phyloP scores from a whole-genome alignment of 2,888 invertebrate genomes.

The Cephus nigrinus region DNA sequence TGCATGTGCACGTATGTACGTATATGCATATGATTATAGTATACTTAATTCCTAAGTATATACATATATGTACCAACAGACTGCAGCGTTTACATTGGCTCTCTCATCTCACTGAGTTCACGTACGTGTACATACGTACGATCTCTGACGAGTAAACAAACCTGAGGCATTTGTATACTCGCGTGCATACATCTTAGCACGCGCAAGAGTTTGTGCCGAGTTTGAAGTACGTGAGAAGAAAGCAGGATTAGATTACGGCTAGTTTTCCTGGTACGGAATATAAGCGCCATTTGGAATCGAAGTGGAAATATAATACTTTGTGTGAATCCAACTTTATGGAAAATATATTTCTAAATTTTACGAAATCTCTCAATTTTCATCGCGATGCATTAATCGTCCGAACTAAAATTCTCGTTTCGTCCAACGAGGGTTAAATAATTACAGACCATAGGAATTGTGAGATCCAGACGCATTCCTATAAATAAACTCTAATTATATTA shows the following conservation, averaged over 20 bases:
- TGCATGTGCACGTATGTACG: neutral
- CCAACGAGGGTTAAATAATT: neutral
- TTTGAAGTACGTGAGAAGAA: constrained; percentile 30
- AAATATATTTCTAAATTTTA: neutral
- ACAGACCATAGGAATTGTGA: neutral
- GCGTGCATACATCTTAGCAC: constrained; percentile 26
- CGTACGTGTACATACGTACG: neutral
- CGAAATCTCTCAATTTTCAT: no score
- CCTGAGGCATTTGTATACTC: constrained; percentile 20
- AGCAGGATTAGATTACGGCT: constrained; percentile 29
- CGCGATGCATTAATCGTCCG: no score
- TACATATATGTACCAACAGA: neutral
- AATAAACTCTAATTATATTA: neutral
- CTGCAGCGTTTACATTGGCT: neutral
- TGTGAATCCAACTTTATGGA: neutral
- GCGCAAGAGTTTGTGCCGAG: constrained; percentile 31
- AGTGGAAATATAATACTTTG: neutral
- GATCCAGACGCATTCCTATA: neutral
- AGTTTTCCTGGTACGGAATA: constrained; percentile 12
- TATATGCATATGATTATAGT: neutral
- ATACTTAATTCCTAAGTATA: neutral
- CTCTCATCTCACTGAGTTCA: neutral
- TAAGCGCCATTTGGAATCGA: neutral
- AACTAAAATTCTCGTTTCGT: no score
- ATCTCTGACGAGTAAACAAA: constrained; percentile 28